Evolutionary conservation across 2,888 invertebrate species (phyloP).

Genomic region (Polydesmus complanatus): DNA sequence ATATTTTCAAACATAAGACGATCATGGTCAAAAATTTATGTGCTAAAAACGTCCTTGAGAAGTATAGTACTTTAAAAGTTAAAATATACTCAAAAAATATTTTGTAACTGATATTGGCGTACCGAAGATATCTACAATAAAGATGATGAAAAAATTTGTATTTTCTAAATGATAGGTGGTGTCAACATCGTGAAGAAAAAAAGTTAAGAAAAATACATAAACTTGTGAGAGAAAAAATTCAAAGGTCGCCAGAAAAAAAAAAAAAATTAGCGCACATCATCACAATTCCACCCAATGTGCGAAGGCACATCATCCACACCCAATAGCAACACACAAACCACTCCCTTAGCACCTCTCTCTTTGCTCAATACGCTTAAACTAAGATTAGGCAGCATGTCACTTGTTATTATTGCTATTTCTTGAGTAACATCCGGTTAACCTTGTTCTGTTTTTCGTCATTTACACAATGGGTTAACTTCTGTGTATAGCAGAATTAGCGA

Average conservation of each 20-base stretch:
- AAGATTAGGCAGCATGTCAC: background rate
- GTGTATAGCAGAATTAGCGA: too few species aligned
- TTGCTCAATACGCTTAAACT: too few species aligned
- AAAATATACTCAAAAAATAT: too few species aligned
- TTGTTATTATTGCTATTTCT: background rate
- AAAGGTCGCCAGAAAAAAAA: background rate
- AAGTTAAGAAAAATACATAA: background rate
- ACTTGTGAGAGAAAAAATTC: background rate
- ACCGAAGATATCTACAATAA: too few species aligned
- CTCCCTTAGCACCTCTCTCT: background rate
- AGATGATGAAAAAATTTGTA: too few species aligned
- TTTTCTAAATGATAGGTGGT: background rate
- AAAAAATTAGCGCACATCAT: background rate
- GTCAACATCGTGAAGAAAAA: background rate
- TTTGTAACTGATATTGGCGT: too few species aligned
- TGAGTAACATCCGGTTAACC: constrained; percentile 8
- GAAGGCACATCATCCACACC: background rate
- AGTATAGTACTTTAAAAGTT: too few species aligned
- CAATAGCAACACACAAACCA: background rate
- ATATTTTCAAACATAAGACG: too few species aligned
- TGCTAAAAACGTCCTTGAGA: too few species aligned
- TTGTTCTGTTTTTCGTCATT: background rate
- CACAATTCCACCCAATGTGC: background rate
- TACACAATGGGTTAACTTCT: background rate
- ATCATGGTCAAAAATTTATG: too few species aligned